Evolutionary conservation across 2,113 vertebrate genomes (phyloP).

Genomic region (Cranoglanis bouderius): DNA sequence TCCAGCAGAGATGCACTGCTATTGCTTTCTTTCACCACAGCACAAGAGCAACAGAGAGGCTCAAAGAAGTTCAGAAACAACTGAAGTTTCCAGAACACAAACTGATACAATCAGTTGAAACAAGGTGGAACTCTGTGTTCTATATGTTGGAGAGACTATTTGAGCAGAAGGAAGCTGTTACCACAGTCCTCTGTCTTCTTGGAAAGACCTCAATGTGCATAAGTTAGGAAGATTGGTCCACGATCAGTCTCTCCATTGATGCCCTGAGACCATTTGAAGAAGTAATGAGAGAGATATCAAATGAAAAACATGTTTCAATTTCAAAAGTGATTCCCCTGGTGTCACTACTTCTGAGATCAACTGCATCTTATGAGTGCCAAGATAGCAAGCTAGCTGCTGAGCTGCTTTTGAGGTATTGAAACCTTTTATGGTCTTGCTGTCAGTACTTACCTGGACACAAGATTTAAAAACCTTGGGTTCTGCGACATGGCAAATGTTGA

Average conservation of each 20-base stretch:
- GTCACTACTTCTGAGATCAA: constrained; percentile 39
- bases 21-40: constrained; percentile 56
- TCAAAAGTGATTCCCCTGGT: constrained; percentile 46
- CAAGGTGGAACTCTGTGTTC: constrained; percentile 55
- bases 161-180: constrained; percentile 33
- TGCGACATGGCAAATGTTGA: not conserved
- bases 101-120: constrained; percentile 53
- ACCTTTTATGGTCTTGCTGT: not conserved
- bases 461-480: not conserved
- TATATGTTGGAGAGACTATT: constrained; percentile 53
- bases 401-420: constrained; percentile 11
- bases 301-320: constrained; percentile 47
- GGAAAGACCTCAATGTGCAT: not conserved
- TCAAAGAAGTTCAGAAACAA: constrained; percentile 56
- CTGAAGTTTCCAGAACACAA: constrained; percentile 49
- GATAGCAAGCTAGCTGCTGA: constrained; percentile 38
- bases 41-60: constrained; percentile 47
- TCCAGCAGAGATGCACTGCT: not conserved
- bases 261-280: constrained; percentile 53
- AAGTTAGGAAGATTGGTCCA: constrained; percentile 36
- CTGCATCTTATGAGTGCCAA: constrained; percentile 24
- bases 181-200: constrained; percentile 48
- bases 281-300: constrained; percentile 39
- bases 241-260: constrained; percentile 44
- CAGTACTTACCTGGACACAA: not conserved